These are phyloP conservation scores for Aproaerema taeniolella DNA, from an alignment of 2,888 invertebrate species.

Conservation along the genomic window DNA sequence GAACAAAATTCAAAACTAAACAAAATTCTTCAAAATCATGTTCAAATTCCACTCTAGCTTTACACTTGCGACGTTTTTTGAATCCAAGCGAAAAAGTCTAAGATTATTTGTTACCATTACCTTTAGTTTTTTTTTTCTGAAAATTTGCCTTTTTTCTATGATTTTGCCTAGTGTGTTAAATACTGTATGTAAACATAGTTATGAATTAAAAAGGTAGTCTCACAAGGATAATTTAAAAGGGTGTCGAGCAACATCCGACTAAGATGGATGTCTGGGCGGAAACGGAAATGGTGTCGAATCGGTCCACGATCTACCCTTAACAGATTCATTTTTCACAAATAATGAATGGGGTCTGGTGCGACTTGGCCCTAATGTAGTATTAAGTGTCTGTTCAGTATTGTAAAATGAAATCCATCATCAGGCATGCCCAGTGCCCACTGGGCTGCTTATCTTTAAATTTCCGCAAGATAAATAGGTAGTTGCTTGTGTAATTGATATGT, in stretches of 20 bases:
- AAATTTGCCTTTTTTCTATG: too few relatives aligned
- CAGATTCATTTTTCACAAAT: constrained; percentile 60
- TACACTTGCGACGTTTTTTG: too few relatives aligned
- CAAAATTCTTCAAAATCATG: too few relatives aligned
- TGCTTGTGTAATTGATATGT: too few relatives aligned
- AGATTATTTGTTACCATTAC: too few relatives aligned
- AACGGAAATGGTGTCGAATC: constrained; percentile 62
- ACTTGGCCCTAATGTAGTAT: constrained; percentile 31
- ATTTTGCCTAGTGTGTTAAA: too few relatives aligned
- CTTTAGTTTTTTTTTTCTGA: too few relatives aligned
- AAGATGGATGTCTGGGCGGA: constrained; percentile 61
- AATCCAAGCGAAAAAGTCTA: too few relatives aligned
- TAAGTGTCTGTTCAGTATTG: constrained; percentile 25
- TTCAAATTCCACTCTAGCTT: too few relatives aligned
- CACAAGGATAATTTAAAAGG: constrained; percentile 49
- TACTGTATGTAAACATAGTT: too few relatives aligned
- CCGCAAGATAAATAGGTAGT: neutral
- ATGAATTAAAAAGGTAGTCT: neutral
- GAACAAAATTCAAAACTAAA: too few relatives aligned
- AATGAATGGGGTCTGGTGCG: constrained; percentile 32
- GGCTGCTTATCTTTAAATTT: constrained; percentile 7
- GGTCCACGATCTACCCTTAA: constrained; percentile 49
- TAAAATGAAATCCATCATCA: constrained; percentile 8
- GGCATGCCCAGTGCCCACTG: too few relatives aligned
- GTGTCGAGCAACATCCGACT: constrained; percentile 61